Evolutionary conservation across 1,140 invertebrate genomes (phyloP).

Genomic region (Drosophila kohkoa): DNA sequence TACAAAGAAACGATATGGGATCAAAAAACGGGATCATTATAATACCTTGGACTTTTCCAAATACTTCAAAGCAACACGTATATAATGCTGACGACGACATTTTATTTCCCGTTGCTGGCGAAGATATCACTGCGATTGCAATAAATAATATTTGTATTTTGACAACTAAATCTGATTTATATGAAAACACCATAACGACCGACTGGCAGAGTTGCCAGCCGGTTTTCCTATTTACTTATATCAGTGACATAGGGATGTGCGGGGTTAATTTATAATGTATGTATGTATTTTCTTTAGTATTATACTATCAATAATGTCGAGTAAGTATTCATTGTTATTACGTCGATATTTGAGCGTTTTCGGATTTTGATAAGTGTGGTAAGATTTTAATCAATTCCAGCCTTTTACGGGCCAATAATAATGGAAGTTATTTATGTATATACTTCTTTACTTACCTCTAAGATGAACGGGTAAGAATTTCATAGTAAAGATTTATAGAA

Average conservation of each 20-base stretch:
- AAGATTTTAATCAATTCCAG: too few relatives aligned
- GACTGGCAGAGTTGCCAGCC: conserved; percentile 37
- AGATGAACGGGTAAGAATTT: too few relatives aligned
- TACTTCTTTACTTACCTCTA: too few relatives aligned
- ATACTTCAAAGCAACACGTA: conserved; percentile 86
- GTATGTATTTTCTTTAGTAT: background rate
- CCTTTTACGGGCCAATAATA: too few relatives aligned
- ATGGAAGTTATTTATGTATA: too few relatives aligned
- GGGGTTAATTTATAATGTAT: background rate
- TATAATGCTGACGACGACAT: conserved; percentile 28
- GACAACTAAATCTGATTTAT: conserved; percentile 36
- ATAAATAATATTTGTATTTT: conserved; percentile 28
- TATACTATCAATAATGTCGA: background rate
- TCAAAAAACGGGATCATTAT: conserved; percentile 6
- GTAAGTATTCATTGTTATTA: too few relatives aligned
- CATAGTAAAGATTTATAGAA: too few relatives aligned
- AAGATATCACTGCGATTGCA: background rate
- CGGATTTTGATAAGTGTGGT: too few relatives aligned
- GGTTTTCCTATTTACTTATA: background rate
- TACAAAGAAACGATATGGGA: background rate
- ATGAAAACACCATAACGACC: conserved; percentile 51
- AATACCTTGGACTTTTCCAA: conserved; percentile 87
- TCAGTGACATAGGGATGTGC: conserved; percentile 2
- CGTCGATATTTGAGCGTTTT: too few relatives aligned
- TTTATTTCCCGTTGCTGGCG: conserved; percentile 6